Percentiles rank a stretch among this genome's conserved stretches.
Evolutionary conservation across 2,888 invertebrate genomes (phyloP).

Genomic region (Cyrtodaria siliqua): DNA sequence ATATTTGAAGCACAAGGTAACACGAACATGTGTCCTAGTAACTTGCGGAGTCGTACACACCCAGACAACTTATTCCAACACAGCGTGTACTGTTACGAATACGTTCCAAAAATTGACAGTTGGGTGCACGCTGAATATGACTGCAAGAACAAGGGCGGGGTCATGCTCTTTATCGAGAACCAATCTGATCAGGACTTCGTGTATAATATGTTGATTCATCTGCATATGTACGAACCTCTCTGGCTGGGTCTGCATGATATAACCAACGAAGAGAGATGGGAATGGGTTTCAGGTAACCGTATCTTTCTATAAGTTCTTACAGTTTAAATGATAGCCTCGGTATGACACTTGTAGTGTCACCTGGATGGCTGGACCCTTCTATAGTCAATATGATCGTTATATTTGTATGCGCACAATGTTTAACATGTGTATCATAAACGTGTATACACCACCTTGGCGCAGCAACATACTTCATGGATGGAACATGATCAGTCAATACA

Average conservation of each 20-base stretch:
- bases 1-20: conserved; percentile 11
- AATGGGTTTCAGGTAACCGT: conserved; percentile 51
- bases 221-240: conserved; percentile 8
- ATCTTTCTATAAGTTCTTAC: too few relatives aligned
- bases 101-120: not conserved
- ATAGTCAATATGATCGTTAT: too few relatives aligned
- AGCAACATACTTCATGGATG: too few relatives aligned
- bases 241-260: conserved; percentile 44
- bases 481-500: too few relatives aligned
- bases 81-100: conserved; percentile 40
- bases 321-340: too few relatives aligned
- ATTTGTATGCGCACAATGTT: too few relatives aligned
- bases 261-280: conserved; percentile 39
- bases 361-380: too few relatives aligned
- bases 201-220: not conserved
- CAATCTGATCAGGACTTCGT: conserved; percentile 41
- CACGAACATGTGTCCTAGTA: conserved; percentile 9
- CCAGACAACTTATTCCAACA: conserved; percentile 16
- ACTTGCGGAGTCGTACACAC: not conserved
- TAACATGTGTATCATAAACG: too few relatives aligned
- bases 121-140: conserved; percentile 35
- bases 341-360: too few relatives aligned
- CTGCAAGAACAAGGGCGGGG: conserved; percentile 35
- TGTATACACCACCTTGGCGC: too few relatives aligned
- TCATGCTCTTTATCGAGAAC: conserved; percentile 33